Percentiles rank a stretch among this genome's conserved stretches.
These are phyloP conservation scores for Avahi laniger DNA, from an alignment of 2,797 vertebrate genomes.

Conservation along the genomic window DNA sequence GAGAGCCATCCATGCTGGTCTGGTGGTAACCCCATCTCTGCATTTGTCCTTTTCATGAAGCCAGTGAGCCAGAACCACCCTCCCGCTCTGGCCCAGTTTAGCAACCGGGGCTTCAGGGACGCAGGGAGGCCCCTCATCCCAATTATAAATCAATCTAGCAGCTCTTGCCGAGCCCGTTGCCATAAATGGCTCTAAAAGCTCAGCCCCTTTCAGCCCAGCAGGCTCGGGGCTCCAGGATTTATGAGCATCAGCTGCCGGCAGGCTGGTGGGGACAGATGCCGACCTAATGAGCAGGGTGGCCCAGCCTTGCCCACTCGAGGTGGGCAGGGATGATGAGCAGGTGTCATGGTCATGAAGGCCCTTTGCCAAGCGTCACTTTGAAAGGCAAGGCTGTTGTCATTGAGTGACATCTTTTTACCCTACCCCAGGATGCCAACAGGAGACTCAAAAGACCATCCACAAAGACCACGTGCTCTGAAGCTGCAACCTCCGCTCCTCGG, in stretches of 20 bases:
- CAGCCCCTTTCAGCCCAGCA: constrained; percentile 47
- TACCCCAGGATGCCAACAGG: neutral
- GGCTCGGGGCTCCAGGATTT: constrained; percentile 38
- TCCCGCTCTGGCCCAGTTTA: neutral
- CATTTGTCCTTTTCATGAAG: constrained; percentile 57
- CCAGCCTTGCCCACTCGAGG: neutral
- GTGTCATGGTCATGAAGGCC: constrained; percentile 74
- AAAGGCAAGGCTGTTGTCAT: constrained; percentile 57
- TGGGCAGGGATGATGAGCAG: constrained; percentile 74
- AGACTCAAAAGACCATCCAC: neutral
- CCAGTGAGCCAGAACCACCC: neutral
- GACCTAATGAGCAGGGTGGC: constrained; percentile 78
- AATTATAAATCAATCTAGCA: constrained; percentile 79
- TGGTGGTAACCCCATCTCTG: neutral
- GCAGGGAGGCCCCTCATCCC: constrained; percentile 4
- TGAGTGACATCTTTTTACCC: constrained; percentile 60
- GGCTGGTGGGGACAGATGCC: constrained; percentile 78
- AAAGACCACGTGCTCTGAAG: neutral
- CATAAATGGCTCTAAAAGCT: constrained; percentile 70
- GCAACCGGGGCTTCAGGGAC: constrained; percentile 26
- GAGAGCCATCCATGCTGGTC: neutral
- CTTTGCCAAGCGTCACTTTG: constrained; percentile 72
- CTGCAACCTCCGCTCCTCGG: neutral
- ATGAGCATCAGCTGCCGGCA: constrained; percentile 80
- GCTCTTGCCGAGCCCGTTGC: constrained; percentile 45